Conservation (phyloP, 2,113 vertebrate species). For the Paratilapia polleni region DNA sequence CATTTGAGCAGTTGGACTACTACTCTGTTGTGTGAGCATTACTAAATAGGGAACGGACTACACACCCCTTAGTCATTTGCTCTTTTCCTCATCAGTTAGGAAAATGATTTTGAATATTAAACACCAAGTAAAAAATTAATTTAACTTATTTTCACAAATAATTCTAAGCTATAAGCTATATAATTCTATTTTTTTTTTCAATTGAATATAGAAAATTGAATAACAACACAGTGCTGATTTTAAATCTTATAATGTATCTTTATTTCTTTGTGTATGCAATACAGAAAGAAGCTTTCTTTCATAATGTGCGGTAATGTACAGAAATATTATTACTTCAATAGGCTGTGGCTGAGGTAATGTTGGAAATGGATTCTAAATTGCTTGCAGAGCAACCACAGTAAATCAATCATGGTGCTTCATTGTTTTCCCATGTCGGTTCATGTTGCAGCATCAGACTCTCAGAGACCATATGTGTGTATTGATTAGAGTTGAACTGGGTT, state of each 20-base stretch:
- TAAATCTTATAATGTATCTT: not conserved
- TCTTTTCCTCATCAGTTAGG: conserved; percentile 15
- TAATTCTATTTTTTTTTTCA: not conserved
- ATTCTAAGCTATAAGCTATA: no score
- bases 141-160: not conserved
- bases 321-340: not conserved
- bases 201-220: not conserved
- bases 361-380: conserved; percentile 61
- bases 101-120: not conserved
- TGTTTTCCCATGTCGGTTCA: conserved; percentile 73
- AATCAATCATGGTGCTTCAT: conserved; percentile 71
- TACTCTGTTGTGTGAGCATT: conserved; percentile 53
- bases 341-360: conserved; percentile 24
- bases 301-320: conserved; percentile 8
- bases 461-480: conserved; percentile 72
- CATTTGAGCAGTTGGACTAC: conserved; percentile 67
- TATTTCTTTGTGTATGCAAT: not conserved
- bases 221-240: not conserved
- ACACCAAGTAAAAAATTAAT: not conserved
- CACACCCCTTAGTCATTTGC: not conserved
- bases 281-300: not conserved
- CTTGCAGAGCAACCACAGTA: conserved; percentile 67
- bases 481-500: conserved; percentile 55
- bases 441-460: conserved; percentile 65
- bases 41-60: conserved; percentile 7